Evolutionary conservation across 2,888 invertebrate genomes (phyloP).

Genomic region (Ligdia adustata): DNA sequence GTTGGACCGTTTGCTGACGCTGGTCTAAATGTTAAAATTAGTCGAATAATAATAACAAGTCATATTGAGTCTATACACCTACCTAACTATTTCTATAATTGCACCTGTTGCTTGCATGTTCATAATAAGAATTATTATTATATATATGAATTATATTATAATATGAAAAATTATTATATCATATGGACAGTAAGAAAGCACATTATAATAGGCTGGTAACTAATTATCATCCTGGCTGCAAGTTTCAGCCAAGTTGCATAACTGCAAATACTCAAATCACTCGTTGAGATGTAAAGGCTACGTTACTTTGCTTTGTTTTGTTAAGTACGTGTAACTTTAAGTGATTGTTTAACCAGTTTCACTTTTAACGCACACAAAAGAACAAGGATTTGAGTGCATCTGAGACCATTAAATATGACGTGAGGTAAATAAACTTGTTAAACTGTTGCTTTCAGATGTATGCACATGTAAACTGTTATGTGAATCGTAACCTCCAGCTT

Average conservation of each 20-base stretch:
- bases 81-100: too few species aligned
- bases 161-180: constrained; percentile 5
- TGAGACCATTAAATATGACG: constrained; percentile 36
- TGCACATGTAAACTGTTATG: too few species aligned
- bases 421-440: background rate
- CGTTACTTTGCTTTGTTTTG: constrained; percentile 9
- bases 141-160: too few species aligned
- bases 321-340: constrained; percentile 36
- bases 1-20: too few species aligned
- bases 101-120: too few species aligned
- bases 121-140: too few species aligned
- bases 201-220: too few species aligned
- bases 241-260: constrained; percentile 28
- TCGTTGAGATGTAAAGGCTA: constrained; percentile 24
- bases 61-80: too few species aligned
- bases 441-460: constrained; percentile 2
- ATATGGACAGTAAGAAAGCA: constrained; percentile 4
- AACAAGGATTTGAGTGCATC: constrained; percentile 41
- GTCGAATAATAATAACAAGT: too few species aligned
- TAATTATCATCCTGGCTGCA: constrained; percentile 10
- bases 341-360: constrained; percentile 49
- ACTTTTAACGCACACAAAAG: constrained; percentile 48
- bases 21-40: too few species aligned
- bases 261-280: constrained; percentile 37
- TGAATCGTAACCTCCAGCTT: too few species aligned